Evolutionary conservation across 2,888 invertebrate species (phyloP), one percentile per base, ranked within the genome.

Genomic region (Mesorhabditis belari): DNA sequence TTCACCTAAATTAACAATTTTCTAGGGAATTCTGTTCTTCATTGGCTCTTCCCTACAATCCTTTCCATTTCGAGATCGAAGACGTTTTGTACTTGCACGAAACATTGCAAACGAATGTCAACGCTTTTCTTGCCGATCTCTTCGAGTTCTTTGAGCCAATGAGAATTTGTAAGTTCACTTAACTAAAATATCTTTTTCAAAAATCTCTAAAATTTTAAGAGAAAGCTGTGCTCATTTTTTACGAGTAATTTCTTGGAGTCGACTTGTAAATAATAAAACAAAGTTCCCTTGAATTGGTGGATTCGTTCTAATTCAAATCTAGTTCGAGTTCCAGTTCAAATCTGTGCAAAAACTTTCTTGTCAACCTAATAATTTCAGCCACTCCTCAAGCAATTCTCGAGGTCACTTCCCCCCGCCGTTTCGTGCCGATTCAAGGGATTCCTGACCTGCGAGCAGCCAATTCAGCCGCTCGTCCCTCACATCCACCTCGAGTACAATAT

Each of bases 61-160:
- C 76, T 24, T 83, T 82, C 66, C 83, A 83, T 66, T 81, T 84
- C 61, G 80, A 80, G 21, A 80, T 82, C 61, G 83, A 84, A 64
- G 84, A 84, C 73, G 74, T 84, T 28, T 77, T 84, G 49, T 83
- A 83, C 68, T 74, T 81, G 17, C 81, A 81, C 60, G 81, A 82
- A 44, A 69, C 74, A 53, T 62, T 73, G 23, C 73, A 77, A 66
- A 73, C 74, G 63, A 78, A 78, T 60, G 69, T 79, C 27, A 71
- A 82, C 52, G 81, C 81, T 25, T 81, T 83, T 66, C 69, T 84
- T 6, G 80, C 83, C 5, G 84, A 84, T 66, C 72, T 84, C 17
- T 84, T 83, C 72, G 68, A 78, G 58, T 73, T 75, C 64, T 81
- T 83, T 67, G 83, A 83, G 64, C 71, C 73, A 23, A 27, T 50